Conservation (phyloP, 2,888 invertebrate species). For the Brachylomia viminalis region DNA sequence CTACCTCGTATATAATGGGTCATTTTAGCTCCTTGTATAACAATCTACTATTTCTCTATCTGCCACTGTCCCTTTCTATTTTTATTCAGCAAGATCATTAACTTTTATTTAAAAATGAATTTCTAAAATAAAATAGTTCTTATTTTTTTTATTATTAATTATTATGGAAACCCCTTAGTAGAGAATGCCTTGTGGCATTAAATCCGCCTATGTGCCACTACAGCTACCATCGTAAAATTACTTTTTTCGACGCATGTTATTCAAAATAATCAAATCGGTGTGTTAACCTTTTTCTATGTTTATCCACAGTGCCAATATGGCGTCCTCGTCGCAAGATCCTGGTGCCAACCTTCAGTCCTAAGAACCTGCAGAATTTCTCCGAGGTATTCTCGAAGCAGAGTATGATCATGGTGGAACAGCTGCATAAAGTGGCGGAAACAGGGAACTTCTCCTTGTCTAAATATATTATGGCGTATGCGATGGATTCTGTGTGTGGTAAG, state of each 20-base stretch:
- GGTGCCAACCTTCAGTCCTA: constrained; percentile 72
- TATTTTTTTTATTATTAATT: not conserved
- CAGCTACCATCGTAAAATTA: too few relatives aligned
- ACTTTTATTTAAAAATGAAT: not conserved
- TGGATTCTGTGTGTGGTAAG: constrained; percentile 77
- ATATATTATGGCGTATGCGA: constrained; percentile 71
- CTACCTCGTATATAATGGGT: too few relatives aligned
- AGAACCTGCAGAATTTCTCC: constrained; percentile 70
- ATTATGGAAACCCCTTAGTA: too few relatives aligned
- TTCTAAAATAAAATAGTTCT: not conserved
- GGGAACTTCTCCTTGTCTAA: constrained; percentile 72
- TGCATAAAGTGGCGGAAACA: constrained; percentile 57
- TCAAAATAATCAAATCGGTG: not conserved
- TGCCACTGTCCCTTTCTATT: not conserved
- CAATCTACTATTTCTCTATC: too few relatives aligned
- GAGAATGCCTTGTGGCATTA: not conserved
- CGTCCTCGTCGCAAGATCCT: constrained; percentile 76
- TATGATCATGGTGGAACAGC: constrained; percentile 63
- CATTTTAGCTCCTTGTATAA: too few relatives aligned
- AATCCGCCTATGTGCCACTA: not conserved
- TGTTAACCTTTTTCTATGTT: not conserved
- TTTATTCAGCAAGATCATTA: not conserved
- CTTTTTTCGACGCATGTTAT: not conserved
- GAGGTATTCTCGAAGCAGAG: constrained; percentile 73
- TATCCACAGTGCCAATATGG: constrained; percentile 73